Conservation (phyloP, 2,888 invertebrate genomes). For the Achlya flavicornis region DNA sequence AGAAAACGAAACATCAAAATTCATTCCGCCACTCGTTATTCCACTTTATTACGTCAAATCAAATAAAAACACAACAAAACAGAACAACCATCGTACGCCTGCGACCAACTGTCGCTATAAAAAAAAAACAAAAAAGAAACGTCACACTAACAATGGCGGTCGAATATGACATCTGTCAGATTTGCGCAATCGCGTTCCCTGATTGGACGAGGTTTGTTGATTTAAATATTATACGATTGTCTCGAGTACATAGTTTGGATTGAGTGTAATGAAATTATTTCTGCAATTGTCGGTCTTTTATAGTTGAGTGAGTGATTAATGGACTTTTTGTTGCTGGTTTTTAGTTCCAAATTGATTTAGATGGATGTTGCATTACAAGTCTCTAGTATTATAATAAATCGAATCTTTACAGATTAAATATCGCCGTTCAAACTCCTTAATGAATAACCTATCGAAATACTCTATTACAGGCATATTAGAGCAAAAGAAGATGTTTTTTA, state of each 20-base stretch:
- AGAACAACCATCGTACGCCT: conserved; percentile 48
- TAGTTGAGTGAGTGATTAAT: conserved; percentile 68
- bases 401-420: no score
- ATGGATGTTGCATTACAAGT: neutral
- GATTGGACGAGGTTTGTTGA: conserved; percentile 41
- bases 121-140: conserved; percentile 59
- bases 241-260: conserved; percentile 49
- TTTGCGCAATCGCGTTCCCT: conserved; percentile 48
- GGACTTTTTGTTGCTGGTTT: conserved; percentile 55
- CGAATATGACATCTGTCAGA: conserved; percentile 79
- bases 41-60: conserved; percentile 48
- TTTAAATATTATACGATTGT: conserved; percentile 60
- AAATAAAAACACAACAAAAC: conserved; percentile 62
- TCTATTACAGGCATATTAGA: no score
- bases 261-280: conserved; percentile 67
- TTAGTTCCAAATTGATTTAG: conserved; percentile 28
- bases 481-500: no score
- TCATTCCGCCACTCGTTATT: conserved; percentile 33
- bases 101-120: conserved; percentile 66
- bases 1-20: conserved; percentile 16
- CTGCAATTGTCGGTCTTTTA: conserved; percentile 55
- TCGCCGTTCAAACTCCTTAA: no score
- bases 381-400: no score
- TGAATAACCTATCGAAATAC: no score
- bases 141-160: conserved; percentile 61